Conservation (phyloP, 2,888 invertebrate genomes). For the Deilephila elpenor region DNA sequence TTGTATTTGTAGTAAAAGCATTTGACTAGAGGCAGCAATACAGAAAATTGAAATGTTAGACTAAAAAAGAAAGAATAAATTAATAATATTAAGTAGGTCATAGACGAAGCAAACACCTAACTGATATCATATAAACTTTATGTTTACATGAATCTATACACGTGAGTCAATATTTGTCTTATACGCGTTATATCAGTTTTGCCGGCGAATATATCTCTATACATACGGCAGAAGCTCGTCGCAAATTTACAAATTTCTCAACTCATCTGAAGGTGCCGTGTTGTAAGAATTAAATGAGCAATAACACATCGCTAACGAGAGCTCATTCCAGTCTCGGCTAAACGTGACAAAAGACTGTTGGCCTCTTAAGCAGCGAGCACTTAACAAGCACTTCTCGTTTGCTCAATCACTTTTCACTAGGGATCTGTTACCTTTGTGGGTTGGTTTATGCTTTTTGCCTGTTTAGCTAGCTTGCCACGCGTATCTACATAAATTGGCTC, state of each 20-base stretch:
- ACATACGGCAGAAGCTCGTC: neutral
- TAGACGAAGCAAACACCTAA: neutral
- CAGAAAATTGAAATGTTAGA: too few species aligned
- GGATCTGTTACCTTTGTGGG: constrained; percentile 21
- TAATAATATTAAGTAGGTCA: neutral
- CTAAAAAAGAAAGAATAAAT: too few species aligned
- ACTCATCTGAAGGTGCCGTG: constrained; percentile 48
- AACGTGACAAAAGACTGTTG: constrained; percentile 60
- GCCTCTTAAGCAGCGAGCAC: constrained; percentile 49
- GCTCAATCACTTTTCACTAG: constrained; percentile 40
- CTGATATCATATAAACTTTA: neutral
- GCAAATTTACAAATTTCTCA: constrained; percentile 37
- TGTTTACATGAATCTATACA: constrained; percentile 1
- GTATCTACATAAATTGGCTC: neutral
- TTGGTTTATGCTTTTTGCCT: neutral
- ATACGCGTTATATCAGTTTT: neutral
- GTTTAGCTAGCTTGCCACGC: neutral
- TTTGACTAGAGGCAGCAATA: too few species aligned
- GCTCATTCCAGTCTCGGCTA: constrained; percentile 51
- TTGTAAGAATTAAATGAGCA: constrained; percentile 65
- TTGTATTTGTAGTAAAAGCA: too few species aligned
- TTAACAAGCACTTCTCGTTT: constrained; percentile 48
- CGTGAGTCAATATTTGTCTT: constrained; percentile 10
- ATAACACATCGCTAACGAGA: constrained; percentile 66
- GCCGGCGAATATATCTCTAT: neutral